These are phyloP conservation scores for Agrotis clavis DNA, from an alignment of 2,888 invertebrate species.

Conservation along the genomic window DNA sequence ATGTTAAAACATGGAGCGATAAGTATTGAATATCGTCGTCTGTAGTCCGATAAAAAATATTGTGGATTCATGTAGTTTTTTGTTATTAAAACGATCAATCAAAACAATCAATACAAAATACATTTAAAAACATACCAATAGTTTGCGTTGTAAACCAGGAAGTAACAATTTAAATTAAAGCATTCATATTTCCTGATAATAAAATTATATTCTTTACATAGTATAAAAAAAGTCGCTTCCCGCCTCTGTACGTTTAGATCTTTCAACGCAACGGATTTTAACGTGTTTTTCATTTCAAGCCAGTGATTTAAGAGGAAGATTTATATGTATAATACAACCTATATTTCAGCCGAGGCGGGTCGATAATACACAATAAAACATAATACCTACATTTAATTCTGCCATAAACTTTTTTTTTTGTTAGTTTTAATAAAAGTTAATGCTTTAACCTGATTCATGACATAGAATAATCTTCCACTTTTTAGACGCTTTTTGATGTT, in stretches of 20 bases:
- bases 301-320: too few species aligned
- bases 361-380: slow-evolving; percentile 7
- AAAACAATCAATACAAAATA: background rate
- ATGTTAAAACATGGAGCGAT: slow-evolving; percentile 12
- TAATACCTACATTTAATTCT: slow-evolving; percentile 31
- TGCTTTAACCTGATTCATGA: slow-evolving; percentile 40
- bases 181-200: slow-evolving; percentile 23
- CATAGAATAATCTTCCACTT: slow-evolving; percentile 34
- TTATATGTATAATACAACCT: too few species aligned
- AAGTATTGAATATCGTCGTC: slow-evolving; percentile 6
- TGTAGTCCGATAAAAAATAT: background rate
- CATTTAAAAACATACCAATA: background rate
- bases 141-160: slow-evolving; percentile 20
- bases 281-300: too few species aligned
- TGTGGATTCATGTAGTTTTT: background rate
- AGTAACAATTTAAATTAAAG: slow-evolving; percentile 2
- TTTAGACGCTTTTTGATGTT: slow-evolving; percentile 38
- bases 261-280: too few species aligned
- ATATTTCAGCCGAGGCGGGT: too few species aligned
- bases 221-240: too few species aligned
- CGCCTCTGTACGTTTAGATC: too few species aligned
- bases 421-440: slow-evolving; percentile 30
- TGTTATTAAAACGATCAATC: slow-evolving; percentile 9
- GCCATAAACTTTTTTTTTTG: slow-evolving; percentile 42
- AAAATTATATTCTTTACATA: too few species aligned